Base-by-base conservation (phyloP, 2,113 vertebrate genomes). In the Nesoenas mayeri region DNA sequence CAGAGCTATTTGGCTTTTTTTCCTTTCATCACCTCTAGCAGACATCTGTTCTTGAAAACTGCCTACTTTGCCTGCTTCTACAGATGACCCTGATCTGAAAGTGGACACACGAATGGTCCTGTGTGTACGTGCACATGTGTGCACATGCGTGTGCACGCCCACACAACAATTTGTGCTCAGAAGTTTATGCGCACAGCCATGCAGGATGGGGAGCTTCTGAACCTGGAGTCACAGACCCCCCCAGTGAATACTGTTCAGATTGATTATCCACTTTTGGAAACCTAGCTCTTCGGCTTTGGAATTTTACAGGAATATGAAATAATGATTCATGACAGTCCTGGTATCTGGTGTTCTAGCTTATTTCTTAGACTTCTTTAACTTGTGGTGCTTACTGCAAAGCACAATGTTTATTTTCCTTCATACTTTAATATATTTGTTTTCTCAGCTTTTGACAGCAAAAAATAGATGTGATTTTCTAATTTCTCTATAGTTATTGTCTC, bases 51-150 rank as follows among this genome's bases (percentile, higher is more conserved):
- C 38, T 34, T 80, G 48, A 85, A 77, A 88, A 65, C 50, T 51
- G 8, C 11, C 5, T 64, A 5, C 18, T 79, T 84, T 47, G 17
- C 16, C 31, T 10, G 1, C 13, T 11, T 29, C 29, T 72, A 9
- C 10, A 50, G 72, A 15, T 40, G 48, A 80, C 24, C 10, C 12
- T 44, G 12, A 36, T 32, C 15, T 34, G 28, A 67, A 74, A 64
- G 24, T 6, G 69, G 40, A 2, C 15, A 8, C 8, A 19, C 20
- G 32, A 62, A 15, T 18, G 7, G 9, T 47, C 6, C 32, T 44
- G 8, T 20, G 51, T 38, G 51, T 32, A 4, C 1, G 0, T 15
- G 11, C 17, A 21, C 20, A 9, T 31, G 32, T 74, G 22, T 34
- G 29, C 2, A 9, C 26, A 13, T 29, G 32, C 3, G 2, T 15